Base-by-base conservation (phyloP, 2,113 vertebrate genomes). In the Genyomyrus donnyi region DNA sequence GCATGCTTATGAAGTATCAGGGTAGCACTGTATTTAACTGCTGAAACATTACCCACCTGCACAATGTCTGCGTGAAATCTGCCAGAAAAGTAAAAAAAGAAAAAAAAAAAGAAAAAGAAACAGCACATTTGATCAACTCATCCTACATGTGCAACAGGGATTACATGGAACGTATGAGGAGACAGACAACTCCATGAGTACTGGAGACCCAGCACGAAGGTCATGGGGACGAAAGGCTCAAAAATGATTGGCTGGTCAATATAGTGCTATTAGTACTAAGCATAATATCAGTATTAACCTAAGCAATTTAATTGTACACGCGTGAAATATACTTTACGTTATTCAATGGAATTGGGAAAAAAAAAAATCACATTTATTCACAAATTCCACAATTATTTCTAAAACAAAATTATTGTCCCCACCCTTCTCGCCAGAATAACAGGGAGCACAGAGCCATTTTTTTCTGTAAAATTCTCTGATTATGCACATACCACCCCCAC, bases 351-450 rank as follows among this genome's bases (percentile, higher is more conserved):
- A 39, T 11, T 80, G 74, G 74, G 13, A 21, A 21, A 42, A 3
- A 39, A 39, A 42, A 42, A 42, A 80, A 42, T 80, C 74, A 42
- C 11, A 77, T 39, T 77, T 77, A 35, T 39, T 77, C 27, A 77
- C 31, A 77, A 77, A 77, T 77, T 77, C 70, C 70, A 77, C 74
- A 80, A 42, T 80, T 80, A 80, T 80, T 39, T 80, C 74, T 80
- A 80, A 80, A 39, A 80, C 74, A 80, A 42, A 80, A 80, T 80
- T 80, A 39, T 7, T 80, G 74, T 5, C 35, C 35, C 35, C 15
- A 42, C 5, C 74, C 35, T 3, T 39, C 74, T 80, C 6, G 1
- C 6, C 5, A 42, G 74, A 42, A 19, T 39, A 15, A 66, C 62
- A 66, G 62, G 62, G 8, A 31, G 27, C 27, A 31, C n/a, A 27